Conservation (phyloP, 2,113 vertebrate species). For the Sardina pilchardus region DNA sequence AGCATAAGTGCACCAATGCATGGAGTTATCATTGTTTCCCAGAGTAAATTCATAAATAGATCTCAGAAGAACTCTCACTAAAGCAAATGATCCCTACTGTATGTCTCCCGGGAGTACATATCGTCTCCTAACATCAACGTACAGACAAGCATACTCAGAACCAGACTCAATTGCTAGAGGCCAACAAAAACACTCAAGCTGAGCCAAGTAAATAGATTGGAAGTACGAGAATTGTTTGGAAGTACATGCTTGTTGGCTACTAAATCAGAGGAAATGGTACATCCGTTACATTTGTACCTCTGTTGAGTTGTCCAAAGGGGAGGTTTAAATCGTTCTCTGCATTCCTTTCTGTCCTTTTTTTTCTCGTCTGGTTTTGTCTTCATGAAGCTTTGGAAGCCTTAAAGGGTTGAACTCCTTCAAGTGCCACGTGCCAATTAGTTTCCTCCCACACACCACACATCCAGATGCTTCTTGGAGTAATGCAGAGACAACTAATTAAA, state of each 20-base stretch:
- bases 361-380: not conserved
- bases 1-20: not conserved
- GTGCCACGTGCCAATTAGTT: slow-evolving; percentile 42
- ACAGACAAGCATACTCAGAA: not conserved
- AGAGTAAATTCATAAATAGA: not conserved
- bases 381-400: not conserved
- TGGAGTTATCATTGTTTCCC: not conserved
- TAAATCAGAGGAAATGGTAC: not conserved
- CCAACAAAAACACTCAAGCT: not conserved
- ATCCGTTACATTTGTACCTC: not conserved
- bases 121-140: not conserved
- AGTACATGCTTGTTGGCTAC: not conserved
- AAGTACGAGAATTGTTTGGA: not conserved
- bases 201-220: not conserved
- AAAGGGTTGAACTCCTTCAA: slow-evolving; percentile 21
- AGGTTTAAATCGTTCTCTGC: not conserved
- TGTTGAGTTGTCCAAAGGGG: not conserved
- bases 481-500: slow-evolving; percentile 47
- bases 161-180: not conserved
- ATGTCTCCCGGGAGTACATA: not conserved
- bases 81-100: not conserved
- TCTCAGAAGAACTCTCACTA: not conserved
- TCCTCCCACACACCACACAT: slow-evolving; percentile 34
- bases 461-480: slow-evolving; percentile 44
- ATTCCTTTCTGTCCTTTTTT: not conserved